phyloP scores from a whole-genome alignment of 2,113 vertebrate genomes.

The Damaliscus lunatus region DNA sequence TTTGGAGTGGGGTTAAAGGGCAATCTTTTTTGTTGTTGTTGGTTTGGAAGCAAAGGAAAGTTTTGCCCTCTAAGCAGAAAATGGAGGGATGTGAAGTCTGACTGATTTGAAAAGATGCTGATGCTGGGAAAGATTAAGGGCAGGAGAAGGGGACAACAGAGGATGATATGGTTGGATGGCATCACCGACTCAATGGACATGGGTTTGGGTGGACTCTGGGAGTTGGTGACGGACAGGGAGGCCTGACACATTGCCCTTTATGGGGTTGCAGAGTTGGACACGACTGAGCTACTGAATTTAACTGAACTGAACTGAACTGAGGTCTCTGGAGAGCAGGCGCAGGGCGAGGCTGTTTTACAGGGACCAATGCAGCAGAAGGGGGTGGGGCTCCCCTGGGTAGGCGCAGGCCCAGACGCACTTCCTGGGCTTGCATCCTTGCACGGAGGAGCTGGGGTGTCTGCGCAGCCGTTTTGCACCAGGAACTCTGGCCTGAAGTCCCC shows the following conservation, averaged over 20 bases:
- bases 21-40: background rate
- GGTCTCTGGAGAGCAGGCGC: background rate
- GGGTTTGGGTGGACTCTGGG: background rate
- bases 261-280: background rate
- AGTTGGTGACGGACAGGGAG: background rate
- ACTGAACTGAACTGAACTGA: background rate
- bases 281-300: background rate
- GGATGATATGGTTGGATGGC: background rate
- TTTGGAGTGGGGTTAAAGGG: background rate
- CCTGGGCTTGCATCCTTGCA: background rate
- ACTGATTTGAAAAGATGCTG: background rate
- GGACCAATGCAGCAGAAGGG: fast-evolving
- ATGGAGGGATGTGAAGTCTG: background rate
- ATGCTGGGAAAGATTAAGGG: background rate
- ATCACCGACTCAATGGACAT: background rate
- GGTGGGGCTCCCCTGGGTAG: background rate
- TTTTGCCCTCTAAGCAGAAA: background rate
- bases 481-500: background rate
- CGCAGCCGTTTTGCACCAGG: fast-evolving
- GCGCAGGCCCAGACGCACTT: background rate
- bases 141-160: background rate
- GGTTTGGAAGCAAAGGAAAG: background rate
- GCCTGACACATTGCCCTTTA: background rate
- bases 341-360: background rate
- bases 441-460: background rate